Evolutionary conservation across 2,888 invertebrate genomes (phyloP), one percentile per base, ranked within the genome.

Genomic region (Sarcophaga subvicina): DNA sequence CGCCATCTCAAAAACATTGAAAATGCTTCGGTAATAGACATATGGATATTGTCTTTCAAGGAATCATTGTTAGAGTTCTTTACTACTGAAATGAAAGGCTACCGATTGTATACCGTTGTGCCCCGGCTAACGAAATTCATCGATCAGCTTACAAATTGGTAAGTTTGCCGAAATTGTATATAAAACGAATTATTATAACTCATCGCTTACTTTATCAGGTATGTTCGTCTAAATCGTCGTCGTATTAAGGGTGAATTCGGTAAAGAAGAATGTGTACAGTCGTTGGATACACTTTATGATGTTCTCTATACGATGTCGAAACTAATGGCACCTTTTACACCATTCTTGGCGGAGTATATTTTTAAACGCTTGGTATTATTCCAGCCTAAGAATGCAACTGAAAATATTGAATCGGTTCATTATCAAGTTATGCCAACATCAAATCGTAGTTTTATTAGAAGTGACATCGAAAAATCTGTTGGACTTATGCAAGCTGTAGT

Each of bases 291-390:
- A 0, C 94, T 99, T 11, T 98, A 97, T 92, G 95, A 96, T 89
- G 98, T 99, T 0, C 94, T 99, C 54, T 96, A 96, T 91, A 96
- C 97, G 77, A 98, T 99, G 96, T 96, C 96, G 0, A 95, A 97
- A 90, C 96, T 99, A 90, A 99, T 99, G 97, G 98, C 99, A 1
- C 99, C 99, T 0, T 99, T 99, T 93, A 98, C 99, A 0, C 99
- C 99, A 0, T 99, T 98, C 94, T 94, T 99, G 78, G 97, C 98
- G 0, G 99, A 99, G 93, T 95, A 96, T 85, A 98, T 99, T 96
- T 99, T 98, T 94, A 98, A 98, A 93, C 96, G 97, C 82, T 93
- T 99, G 88, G 95, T 96, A 62, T 94, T 96, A 89, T 94, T 98
- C 54, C 91, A 92, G 83, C 91, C 91, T 10, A 83, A 89, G 3